phyloP scores from a whole-genome alignment of 2,113 vertebrate species.

The Laticauda colubrina region DNA sequence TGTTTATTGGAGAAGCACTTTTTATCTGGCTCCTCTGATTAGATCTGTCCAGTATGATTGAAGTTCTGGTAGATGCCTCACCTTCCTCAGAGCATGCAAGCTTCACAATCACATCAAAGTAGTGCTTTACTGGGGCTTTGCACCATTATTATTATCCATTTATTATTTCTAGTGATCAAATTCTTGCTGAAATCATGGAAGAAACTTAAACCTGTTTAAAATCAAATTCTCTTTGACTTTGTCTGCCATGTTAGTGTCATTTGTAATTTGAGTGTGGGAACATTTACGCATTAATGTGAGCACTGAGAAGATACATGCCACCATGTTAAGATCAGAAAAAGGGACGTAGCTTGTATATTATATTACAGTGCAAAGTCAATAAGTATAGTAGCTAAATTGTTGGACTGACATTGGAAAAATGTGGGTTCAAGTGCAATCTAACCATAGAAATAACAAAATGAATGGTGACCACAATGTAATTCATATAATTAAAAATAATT shows the following conservation, averaged over 20 bases:
- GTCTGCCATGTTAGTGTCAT: neutral
- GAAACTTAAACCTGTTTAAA: neutral
- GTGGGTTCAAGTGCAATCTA: neutral
- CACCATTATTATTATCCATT: neutral
- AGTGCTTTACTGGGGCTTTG: too few species aligned
- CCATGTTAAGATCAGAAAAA: neutral
- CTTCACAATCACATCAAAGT: too few species aligned
- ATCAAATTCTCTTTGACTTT: neutral
- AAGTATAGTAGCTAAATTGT: neutral
- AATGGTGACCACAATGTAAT: neutral
- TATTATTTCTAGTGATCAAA: neutral
- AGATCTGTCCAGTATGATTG: too few species aligned
- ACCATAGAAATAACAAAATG: neutral
- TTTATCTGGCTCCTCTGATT: too few species aligned
- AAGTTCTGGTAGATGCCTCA: too few species aligned
- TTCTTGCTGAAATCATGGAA: neutral
- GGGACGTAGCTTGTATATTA: neutral
- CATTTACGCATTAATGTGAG: neutral
- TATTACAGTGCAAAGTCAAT: neutral
- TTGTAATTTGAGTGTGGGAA: neutral
- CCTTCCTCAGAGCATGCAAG: too few species aligned
- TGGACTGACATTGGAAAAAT: neutral
- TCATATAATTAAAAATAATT: neutral
- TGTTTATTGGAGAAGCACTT: too few species aligned
- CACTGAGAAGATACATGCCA: neutral